A percentile compares a stretch with the other conserved stretches of the same genome.
Evolutionary conservation across 1,140 invertebrate species (phyloP).

Genomic region (Plectus sambesii): DNA sequence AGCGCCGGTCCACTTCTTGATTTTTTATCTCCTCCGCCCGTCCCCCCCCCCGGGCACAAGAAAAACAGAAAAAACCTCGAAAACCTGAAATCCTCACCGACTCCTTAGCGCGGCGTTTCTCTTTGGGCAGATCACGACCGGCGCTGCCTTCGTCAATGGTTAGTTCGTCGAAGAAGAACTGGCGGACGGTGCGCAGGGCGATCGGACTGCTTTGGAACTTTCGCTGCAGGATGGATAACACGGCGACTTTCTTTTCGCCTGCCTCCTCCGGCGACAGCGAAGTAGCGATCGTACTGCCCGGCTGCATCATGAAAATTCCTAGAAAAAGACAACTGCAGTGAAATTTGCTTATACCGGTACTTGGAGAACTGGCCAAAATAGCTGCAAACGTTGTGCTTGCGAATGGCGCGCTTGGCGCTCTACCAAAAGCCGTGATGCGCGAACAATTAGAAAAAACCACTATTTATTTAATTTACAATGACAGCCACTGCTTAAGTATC

Average conservation of each 20-base stretch:
- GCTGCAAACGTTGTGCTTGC: too few species aligned
- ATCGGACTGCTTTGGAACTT: constrained; percentile 19
- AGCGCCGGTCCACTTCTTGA: constrained; percentile 18
- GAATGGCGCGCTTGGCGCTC: too few species aligned
- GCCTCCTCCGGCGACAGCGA: constrained; percentile 78
- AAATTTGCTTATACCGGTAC: too few species aligned
- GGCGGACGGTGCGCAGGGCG: constrained; percentile 26
- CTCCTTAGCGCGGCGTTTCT: constrained; percentile 15
- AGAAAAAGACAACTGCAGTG: too few species aligned
- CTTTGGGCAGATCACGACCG: constrained; percentile 7
- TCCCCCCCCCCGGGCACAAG: too few species aligned
- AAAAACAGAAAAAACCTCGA: constrained; percentile 4
- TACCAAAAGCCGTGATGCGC: too few species aligned
- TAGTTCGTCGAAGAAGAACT: constrained; percentile 32
- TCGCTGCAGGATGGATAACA: constrained; percentile 58
- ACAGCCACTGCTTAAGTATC: too few species aligned
- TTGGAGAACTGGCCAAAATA: too few species aligned
- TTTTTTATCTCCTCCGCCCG: constrained; percentile 15
- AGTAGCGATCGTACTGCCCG: constrained; percentile 86
- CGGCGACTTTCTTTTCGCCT: constrained; percentile 66
- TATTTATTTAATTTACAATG: too few species aligned
- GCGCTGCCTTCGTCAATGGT: constrained; percentile 17
- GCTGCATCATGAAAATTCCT: constrained; percentile 71
- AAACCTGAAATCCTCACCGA: constrained; percentile 3
- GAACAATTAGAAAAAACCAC: too few species aligned